Conservation (phyloP, 2,113 vertebrate species). For the Procavia capensis region DNA sequence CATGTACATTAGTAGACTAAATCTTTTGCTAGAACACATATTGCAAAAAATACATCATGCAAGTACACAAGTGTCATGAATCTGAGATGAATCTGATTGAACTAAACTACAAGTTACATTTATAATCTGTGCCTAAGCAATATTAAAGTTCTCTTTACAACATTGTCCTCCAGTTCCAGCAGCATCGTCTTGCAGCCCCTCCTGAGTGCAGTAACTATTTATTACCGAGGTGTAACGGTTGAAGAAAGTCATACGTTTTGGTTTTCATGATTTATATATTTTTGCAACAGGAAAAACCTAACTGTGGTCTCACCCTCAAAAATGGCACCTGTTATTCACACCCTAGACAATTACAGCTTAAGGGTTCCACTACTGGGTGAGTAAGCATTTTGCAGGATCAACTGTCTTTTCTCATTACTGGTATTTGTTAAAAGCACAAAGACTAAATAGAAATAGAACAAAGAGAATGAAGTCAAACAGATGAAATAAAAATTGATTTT, state of each 20-base stretch:
- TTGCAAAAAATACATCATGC: background rate
- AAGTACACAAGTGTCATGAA: background rate
- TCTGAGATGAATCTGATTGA: conserved; percentile 10
- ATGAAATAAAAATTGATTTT: conserved; percentile 26
- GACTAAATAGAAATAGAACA: background rate
- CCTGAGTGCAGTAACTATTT: background rate
- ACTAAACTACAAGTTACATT: background rate
- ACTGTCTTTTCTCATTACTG: background rate
- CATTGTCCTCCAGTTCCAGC: background rate
- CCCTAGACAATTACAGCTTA: background rate
- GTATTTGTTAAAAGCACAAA: background rate
- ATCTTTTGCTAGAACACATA: background rate
- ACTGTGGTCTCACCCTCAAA: background rate
- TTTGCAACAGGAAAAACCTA: conserved; percentile 7
- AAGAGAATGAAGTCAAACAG: background rate
- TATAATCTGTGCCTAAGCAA: background rate
- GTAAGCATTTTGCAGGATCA: background rate
- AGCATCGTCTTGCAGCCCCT: background rate
- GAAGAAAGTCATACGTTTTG: background rate
- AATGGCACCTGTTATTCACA: background rate
- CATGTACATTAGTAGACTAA: background rate
- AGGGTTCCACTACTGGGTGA: background rate
- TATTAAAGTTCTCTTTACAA: background rate
- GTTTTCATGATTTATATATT: conserved; percentile 3
- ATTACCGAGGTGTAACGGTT: background rate